A percentile compares a stretch with the other conserved stretches of the same genome.
These are phyloP conservation scores for Pterobdella sp. DNA, from an alignment of 2,888 invertebrate species.

Conservation along the genomic window DNA sequence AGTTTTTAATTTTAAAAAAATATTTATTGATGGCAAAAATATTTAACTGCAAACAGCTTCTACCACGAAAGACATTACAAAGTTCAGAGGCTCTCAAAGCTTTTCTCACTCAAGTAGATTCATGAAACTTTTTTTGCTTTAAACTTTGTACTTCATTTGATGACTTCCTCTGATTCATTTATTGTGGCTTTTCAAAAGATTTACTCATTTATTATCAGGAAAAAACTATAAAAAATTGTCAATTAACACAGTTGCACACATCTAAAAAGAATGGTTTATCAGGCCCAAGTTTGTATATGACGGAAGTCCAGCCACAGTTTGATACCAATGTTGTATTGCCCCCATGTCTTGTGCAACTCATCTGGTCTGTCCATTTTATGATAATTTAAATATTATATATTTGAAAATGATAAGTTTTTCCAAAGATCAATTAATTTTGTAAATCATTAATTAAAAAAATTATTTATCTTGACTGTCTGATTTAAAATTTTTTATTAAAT, in stretches of 20 bases:
- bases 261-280: slow-evolving; percentile 32
- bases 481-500: too few species aligned
- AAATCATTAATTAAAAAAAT: too few species aligned
- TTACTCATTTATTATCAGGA: neutral
- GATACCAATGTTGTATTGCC: slow-evolving; percentile 25
- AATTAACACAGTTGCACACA: slow-evolving; percentile 28
- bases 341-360: slow-evolving; percentile 31
- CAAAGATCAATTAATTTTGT: too few species aligned
- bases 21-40: neutral
- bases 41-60: slow-evolving; percentile 30
- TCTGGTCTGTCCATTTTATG: slow-evolving; percentile 35
- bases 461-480: too few species aligned
- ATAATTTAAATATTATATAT: too few species aligned
- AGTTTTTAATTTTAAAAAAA: neutral
- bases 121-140: neutral
- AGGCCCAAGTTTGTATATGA: slow-evolving; percentile 33
- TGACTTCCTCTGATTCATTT: slow-evolving; percentile 28
- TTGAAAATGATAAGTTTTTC: too few species aligned
- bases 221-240: neutral
- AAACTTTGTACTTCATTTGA: neutral
- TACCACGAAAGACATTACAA: slow-evolving; percentile 30
- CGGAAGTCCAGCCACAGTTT: slow-evolving; percentile 29
- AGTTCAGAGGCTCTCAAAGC: neutral
- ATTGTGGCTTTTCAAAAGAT: neutral
- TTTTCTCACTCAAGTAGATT: neutral